Evolutionary conservation across 2,888 invertebrate species (phyloP).

Genomic region (Eulithis testata): DNA sequence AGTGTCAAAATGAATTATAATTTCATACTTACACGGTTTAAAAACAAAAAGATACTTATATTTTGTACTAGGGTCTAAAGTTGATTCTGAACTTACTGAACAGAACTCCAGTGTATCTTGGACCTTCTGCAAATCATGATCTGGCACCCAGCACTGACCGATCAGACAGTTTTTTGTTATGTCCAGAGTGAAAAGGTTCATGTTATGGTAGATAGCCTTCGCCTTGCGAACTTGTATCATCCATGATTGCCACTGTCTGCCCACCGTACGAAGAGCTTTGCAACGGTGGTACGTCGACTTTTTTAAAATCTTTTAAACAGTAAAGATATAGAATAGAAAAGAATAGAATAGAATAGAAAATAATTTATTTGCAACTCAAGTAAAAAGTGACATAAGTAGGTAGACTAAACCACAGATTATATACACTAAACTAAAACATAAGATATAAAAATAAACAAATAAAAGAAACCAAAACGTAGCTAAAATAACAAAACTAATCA

Average conservation of each 20-base stretch:
- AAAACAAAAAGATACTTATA: too few species aligned
- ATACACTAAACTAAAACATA: too few species aligned
- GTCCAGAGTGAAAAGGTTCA: conserved; percentile 93
- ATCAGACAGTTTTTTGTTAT: conserved; percentile 92
- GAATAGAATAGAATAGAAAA: too few species aligned
- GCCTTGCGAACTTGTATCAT: conserved; percentile 93
- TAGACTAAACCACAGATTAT: too few species aligned
- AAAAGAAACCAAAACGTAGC: too few species aligned
- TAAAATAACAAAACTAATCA: too few species aligned
- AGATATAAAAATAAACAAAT: too few species aligned
- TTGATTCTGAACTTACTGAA: conserved; percentile 50
- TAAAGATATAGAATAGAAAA: too few species aligned
- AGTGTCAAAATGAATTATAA: too few species aligned
- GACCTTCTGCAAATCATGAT: conserved; percentile 86
- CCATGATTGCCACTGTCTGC: conserved; percentile 92
- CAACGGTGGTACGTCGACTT: conserved; percentile 94
- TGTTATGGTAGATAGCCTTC: conserved; percentile 93
- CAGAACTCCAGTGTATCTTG: conserved; percentile 63
- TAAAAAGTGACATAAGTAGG: too few species aligned
- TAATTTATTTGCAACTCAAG: too few species aligned
- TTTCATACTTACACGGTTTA: too few species aligned
- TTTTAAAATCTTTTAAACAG: conserved; percentile 86
- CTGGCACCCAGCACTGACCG: conserved; percentile 92
- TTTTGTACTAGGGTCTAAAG: not conserved
- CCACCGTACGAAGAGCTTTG: conserved; percentile 91